Evolutionary conservation across 2,113 vertebrate genomes (phyloP).

Genomic region (Amia ocellicauda): DNA sequence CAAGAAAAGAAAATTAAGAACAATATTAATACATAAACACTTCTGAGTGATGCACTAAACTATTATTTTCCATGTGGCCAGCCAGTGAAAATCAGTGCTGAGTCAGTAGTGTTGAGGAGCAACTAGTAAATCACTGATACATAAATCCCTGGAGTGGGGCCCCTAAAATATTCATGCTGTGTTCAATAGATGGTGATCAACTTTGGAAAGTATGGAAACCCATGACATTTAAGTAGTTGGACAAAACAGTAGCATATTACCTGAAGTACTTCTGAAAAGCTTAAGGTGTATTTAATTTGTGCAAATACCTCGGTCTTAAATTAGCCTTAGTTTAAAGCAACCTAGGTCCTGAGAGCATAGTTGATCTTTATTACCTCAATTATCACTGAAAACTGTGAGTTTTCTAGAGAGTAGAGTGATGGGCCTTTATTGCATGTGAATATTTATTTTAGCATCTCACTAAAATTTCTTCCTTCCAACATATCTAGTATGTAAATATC

Average conservation of each 20-base stretch:
- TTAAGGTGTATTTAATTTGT: not conserved
- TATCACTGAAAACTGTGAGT: not conserved
- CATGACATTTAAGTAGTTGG: not conserved
- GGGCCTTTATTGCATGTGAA: too few species aligned
- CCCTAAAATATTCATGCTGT: too few species aligned
- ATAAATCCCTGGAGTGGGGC: too few species aligned
- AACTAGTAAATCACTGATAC: not conserved
- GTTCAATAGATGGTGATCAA: not conserved
- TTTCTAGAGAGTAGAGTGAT: too few species aligned
- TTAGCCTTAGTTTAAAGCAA: not conserved
- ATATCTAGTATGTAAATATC: too few species aligned
- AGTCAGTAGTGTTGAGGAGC: constrained; percentile 43
- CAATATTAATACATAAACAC: too few species aligned
- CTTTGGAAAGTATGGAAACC: not conserved
- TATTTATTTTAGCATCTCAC: too few species aligned
- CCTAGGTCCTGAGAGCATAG: not conserved
- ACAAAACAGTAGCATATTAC: not conserved
- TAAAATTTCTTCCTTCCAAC: too few species aligned
- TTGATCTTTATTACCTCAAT: not conserved
- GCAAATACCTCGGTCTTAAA: not conserved
- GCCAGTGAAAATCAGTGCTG: constrained; percentile 41
- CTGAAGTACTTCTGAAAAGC: not conserved
- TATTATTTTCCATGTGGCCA: too few species aligned
- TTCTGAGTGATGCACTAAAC: too few species aligned
- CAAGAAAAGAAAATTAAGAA: too few species aligned